These are phyloP conservation scores for Folsomia candida DNA, from an alignment of 2,888 invertebrate genomes.

Conservation along the genomic window DNA sequence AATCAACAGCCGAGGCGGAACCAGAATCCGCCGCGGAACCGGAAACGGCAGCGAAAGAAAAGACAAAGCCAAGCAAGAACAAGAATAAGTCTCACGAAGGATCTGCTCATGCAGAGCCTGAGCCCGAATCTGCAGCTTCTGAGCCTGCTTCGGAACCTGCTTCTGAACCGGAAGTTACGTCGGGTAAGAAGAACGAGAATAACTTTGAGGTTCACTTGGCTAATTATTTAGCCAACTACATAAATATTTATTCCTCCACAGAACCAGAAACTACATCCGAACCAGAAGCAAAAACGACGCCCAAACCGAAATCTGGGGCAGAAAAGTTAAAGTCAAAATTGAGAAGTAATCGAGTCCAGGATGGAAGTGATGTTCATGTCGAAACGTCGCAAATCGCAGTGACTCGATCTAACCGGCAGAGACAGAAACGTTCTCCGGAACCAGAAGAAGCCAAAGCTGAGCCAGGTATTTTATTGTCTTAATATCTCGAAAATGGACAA, in stretches of 20 bases:
- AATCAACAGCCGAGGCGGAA: constrained; percentile 56
- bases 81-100: constrained; percentile 37
- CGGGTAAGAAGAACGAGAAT: constrained; percentile 42
- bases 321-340: constrained; percentile 34
- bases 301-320: constrained; percentile 36
- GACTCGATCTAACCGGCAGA: constrained; percentile 21
- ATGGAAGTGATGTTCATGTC: constrained; percentile 36
- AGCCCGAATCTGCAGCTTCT: constrained; percentile 54
- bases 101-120: constrained; percentile 48
- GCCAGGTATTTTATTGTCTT: constrained; percentile 24
- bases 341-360: constrained; percentile 18
- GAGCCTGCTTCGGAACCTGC: constrained; percentile 53
- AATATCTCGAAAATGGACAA: not conserved
- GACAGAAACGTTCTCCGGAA: constrained; percentile 35
- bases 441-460: constrained; percentile 31
- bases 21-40: constrained; percentile 54
- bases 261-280: constrained; percentile 55
- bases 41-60: constrained; percentile 55
- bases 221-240: too few relatives aligned
- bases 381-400: constrained; percentile 45
- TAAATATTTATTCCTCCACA: constrained; percentile 8
- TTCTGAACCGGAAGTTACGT: constrained; percentile 31
- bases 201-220: too few relatives aligned
- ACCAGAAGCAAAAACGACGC: constrained; percentile 53
- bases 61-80: constrained; percentile 49